Evolutionary conservation across 2,797 vertebrate species (phyloP).

Genomic region (Glossophaga mutica): DNA sequence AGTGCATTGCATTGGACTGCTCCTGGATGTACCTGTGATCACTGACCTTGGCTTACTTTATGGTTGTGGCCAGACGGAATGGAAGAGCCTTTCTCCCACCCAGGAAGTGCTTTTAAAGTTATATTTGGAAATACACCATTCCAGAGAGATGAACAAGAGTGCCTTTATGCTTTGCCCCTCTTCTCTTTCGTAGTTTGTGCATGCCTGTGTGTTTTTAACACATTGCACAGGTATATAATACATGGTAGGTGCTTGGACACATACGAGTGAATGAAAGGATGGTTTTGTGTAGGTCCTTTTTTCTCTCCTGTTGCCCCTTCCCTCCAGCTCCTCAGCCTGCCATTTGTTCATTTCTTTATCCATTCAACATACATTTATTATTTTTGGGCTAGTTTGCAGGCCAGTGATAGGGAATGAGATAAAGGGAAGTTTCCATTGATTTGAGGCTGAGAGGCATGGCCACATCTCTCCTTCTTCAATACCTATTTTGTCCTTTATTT

Average conservation of each 20-base stretch:
- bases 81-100: neutral
- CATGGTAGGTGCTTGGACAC: neutral
- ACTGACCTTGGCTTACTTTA: slow-evolving; percentile 90
- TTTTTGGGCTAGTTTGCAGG: neutral
- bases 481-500: slow-evolving; percentile 17
- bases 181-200: neutral
- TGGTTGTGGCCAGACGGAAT: neutral
- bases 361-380: slow-evolving; percentile 11
- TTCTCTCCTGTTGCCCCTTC: neutral
- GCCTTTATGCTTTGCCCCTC: neutral
- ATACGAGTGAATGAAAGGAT: neutral
- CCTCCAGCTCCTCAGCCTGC: neutral
- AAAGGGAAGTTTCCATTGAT: slow-evolving; percentile 28
- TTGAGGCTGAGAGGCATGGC: neutral
- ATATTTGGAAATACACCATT: slow-evolving; percentile 15
- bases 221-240: neutral
- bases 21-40: slow-evolving; percentile 99
- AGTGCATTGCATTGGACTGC: slow-evolving; percentile 98
- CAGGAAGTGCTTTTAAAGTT: neutral
- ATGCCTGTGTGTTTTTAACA: neutral
- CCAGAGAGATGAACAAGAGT: neutral
- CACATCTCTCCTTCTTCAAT: neutral
- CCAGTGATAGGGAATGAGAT: neutral
- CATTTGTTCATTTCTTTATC: slow-evolving; percentile 21
- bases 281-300: neutral